Evolutionary conservation across 1,140 invertebrate species (phyloP), one percentile per base, ranked within the genome.

Genomic region (Pissodes strobi): DNA sequence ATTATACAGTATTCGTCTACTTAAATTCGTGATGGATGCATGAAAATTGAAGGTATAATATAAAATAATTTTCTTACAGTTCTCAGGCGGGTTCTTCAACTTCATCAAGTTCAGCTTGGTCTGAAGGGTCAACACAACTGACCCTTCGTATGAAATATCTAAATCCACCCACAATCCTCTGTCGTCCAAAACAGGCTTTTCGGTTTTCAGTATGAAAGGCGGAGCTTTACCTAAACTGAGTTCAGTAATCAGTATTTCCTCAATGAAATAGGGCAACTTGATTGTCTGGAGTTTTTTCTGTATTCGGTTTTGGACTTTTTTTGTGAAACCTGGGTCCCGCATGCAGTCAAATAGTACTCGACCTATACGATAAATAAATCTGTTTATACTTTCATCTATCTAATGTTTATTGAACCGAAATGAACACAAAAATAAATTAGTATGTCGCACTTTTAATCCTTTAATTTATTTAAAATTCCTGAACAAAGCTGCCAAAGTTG

Each of bases 51-150:
- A n/a, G n/a, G n/a, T n/a, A 27, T 5, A 27, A 5, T 27, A 27
- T 27, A 5, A 27, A 5, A 3, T 9, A 27, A 55, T 13, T 21
- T 12, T 63, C 51, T 67, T 57, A 74, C 72, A 69, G 39, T 62
- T 57, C 12, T 62, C 18, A 34, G 66, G 75, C 0, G 70, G 72
- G 52, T 74, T 79, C 63, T 87, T 88, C 6, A 98, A 81, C 74
- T 94, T 95, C 86, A 98, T 88, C 30, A 99, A 81, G 82, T 99
- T 98, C 21, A 98, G 79, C 77, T 97, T 95, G 0, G 96, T 98
- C 73, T 95, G 92, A n/a, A 99, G 86, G 1, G 91, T 94, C 82
- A 98, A 90, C 56, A 88, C 86, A 22, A 94, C 86, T 48, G 87
- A 86, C 25, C 97, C 97, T 69, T 91, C 87, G 79, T 98, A 98